Evolutionary conservation across 2,888 invertebrate species (phyloP).

Genomic region (Tenodera sinensis): DNA sequence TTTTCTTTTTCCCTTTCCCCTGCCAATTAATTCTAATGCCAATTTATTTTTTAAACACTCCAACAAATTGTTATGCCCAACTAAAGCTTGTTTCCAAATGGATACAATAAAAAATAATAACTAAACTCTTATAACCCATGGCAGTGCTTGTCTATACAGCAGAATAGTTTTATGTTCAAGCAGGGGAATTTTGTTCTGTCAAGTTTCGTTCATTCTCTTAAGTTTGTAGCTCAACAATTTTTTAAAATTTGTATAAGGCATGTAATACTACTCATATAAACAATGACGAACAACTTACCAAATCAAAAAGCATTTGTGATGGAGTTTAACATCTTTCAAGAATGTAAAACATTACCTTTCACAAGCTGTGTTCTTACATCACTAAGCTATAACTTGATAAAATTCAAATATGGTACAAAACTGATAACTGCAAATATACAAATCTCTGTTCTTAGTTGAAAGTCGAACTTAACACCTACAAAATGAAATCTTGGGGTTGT

Average conservation of each 20-base stretch:
- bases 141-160: not conserved
- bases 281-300: not conserved
- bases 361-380: not conserved
- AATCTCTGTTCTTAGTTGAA: not conserved
- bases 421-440: not conserved
- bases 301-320: not conserved
- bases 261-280: not conserved
- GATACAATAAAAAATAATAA: not conserved
- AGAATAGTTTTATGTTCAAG: not conserved
- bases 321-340: not conserved
- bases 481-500: not conserved
- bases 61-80: not conserved
- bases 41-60: not conserved
- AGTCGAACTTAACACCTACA: not conserved
- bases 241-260: not conserved
- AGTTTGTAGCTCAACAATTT: not conserved
- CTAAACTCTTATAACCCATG: not conserved
- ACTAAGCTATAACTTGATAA: not conserved
- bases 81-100: not conserved
- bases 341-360: not conserved
- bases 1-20: not conserved
- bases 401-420: not conserved
- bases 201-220: constrained; percentile 21
- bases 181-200: constrained; percentile 1
- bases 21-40: not conserved